Percentiles rank a stretch among this genome's conserved stretches.
These are phyloP conservation scores for Prosopocoilus inquinatus DNA, from an alignment of 2,888 invertebrate genomes.

Conservation along the genomic window DNA sequence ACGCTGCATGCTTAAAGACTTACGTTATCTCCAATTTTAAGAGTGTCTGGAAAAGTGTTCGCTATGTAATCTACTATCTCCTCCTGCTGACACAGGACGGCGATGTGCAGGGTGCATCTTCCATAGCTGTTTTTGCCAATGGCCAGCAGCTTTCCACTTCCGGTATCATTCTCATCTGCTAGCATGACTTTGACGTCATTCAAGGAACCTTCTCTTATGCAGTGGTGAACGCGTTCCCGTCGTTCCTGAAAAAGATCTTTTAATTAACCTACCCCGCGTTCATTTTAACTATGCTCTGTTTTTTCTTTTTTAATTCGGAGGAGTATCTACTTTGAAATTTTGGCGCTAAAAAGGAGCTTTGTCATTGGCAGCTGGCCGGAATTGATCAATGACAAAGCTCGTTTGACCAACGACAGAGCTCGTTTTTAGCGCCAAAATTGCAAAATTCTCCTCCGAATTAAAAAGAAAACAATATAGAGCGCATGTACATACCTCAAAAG, in stretches of 20 bases:
- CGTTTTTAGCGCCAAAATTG: no score
- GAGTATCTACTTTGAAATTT: no score
- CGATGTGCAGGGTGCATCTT: constrained; percentile 80
- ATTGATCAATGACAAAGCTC: no score
- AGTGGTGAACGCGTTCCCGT: constrained; percentile 73
- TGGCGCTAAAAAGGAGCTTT: no score
- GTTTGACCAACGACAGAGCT: no score
- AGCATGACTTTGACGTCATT: constrained; percentile 58
- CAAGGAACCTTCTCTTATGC: constrained; percentile 66
- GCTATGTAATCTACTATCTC: constrained; percentile 78
- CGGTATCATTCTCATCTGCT: constrained; percentile 53
- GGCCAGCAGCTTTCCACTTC: constrained; percentile 56
- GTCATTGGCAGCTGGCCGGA: no score
- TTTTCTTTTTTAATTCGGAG: no score
- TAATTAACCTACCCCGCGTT: not conserved
- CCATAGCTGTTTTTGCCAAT: constrained; percentile 68
- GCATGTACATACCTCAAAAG: constrained; percentile 65
- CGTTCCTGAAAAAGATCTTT: constrained; percentile 58
- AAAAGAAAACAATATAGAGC: not conserved
- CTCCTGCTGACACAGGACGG: constrained; percentile 79
- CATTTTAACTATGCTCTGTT: not conserved
- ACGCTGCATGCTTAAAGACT: constrained; percentile 41
- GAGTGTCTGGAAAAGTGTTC: constrained; percentile 67
- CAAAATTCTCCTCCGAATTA: no score
- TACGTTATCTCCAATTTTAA: constrained; percentile 83